Conservation (phyloP, 1,140 invertebrate genomes). For the Penaeus chinensis region DNA sequence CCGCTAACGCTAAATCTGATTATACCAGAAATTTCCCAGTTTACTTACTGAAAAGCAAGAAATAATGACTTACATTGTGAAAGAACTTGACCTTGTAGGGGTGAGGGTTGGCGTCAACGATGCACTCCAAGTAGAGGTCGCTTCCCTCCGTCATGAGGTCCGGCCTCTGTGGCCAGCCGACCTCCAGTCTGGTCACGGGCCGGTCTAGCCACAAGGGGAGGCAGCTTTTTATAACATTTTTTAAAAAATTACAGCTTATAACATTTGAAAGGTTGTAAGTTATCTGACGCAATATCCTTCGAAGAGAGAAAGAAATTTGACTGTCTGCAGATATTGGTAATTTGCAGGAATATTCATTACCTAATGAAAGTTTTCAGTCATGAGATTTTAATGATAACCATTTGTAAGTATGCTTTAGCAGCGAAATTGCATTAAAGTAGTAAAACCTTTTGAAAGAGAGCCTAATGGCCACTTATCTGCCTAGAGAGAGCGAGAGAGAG, state of each 20-base stretch:
- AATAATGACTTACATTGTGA: slow-evolving; percentile 81
- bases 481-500: no score
- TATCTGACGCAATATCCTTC: no score
- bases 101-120: slow-evolving; percentile 84
- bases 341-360: no score
- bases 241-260: neutral
- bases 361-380: no score
- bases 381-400: no score
- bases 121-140: slow-evolving; percentile 91
- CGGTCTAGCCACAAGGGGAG: slow-evolving; percentile 48
- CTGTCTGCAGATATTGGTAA: neutral
- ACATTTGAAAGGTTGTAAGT: neutral
- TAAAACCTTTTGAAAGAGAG: no score
- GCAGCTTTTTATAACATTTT: neutral
- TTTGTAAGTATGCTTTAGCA: no score
- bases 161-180: slow-evolving; percentile 44
- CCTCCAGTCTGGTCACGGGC: slow-evolving; percentile 40
- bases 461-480: no score
- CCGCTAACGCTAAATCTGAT: no score
- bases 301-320: neutral
- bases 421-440: no score
- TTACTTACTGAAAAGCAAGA: no score
- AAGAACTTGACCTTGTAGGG: slow-evolving; percentile 83
- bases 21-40: no score
- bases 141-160: slow-evolving; percentile 81